Evolutionary conservation across 1,140 invertebrate genomes (phyloP).

Genomic region (Parapsyche elsis): DNA sequence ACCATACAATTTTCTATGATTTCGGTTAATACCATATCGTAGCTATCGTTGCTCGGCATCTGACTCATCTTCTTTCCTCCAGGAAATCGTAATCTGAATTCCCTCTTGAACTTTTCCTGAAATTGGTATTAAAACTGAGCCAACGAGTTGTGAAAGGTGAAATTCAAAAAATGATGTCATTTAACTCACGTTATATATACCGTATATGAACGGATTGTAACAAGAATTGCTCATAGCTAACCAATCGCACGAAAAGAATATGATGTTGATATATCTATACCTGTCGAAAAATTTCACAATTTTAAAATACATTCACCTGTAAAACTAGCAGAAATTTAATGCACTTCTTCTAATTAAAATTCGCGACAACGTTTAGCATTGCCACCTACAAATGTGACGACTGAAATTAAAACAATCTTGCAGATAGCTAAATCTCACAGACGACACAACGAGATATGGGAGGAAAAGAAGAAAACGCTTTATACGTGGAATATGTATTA

Average conservation of each 20-base stretch:
- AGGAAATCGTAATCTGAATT: conserved; percentile 75
- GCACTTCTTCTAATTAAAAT: too few relatives aligned
- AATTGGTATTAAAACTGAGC: conserved; percentile 54
- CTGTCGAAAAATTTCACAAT: conserved; percentile 63
- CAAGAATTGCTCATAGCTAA: conserved; percentile 89
- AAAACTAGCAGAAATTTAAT: too few relatives aligned
- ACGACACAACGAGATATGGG: too few relatives aligned
- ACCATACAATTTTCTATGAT: neutral
- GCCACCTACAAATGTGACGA: too few relatives aligned
- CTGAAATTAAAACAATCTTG: too few relatives aligned
- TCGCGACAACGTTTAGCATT: too few relatives aligned
- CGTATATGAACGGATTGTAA: conserved; percentile 88
- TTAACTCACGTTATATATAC: conserved; percentile 84
- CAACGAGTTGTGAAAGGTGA: neutral
- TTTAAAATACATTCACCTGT: too few relatives aligned
- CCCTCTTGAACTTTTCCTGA: conserved; percentile 79
- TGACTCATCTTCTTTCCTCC: conserved; percentile 64
- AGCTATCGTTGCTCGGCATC: conserved; percentile 59
- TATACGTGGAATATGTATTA: too few relatives aligned
- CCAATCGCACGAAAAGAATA: conserved; percentile 87
- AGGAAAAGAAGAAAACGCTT: too few relatives aligned
- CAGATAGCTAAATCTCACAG: too few relatives aligned
- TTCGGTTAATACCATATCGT: conserved; percentile 57
- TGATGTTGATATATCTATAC: conserved; percentile 80
- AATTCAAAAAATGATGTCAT: conserved; percentile 27